Evolutionary conservation across 2,113 vertebrate genomes (phyloP).

Genomic region (Cottus gobio): DNA sequence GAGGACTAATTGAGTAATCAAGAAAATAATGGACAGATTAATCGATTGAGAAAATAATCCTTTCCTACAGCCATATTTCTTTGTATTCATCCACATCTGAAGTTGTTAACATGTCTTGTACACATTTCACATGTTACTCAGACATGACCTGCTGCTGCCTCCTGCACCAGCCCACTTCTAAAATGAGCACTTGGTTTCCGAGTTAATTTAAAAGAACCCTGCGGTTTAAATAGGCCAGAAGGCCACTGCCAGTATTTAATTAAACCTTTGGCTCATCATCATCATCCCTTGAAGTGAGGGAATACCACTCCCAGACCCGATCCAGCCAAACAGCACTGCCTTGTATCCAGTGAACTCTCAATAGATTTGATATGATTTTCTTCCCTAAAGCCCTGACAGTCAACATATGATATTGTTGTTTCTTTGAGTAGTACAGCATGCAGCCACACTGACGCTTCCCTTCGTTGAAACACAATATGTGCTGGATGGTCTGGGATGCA

Average conservation of each 20-base stretch:
- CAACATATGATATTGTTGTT: neutral
- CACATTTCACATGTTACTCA: neutral
- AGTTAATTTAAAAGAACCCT: neutral
- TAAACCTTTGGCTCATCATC: neutral
- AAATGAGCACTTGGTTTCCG: neutral
- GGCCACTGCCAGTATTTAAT: neutral
- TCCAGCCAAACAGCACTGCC: neutral
- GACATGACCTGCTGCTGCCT: neutral
- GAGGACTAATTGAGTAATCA: no score
- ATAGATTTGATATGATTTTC: neutral
- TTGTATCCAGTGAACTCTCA: neutral
- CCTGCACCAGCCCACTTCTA: neutral
- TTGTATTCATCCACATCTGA: neutral
- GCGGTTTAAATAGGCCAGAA: neutral
- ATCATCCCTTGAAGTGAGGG: neutral
- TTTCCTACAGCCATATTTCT: neutral
- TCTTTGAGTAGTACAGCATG: neutral
- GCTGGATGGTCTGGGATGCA: neutral
- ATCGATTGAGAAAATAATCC: neutral
- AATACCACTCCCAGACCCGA: neutral
- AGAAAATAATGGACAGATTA: neutral
- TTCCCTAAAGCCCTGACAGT: neutral
- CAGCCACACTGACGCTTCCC: neutral
- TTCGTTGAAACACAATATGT: slow-evolving; percentile 16
- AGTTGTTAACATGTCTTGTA: neutral